Base-by-base conservation (phyloP, 2,888 invertebrate genomes). In the Synanthedon formicaeformis region DNA sequence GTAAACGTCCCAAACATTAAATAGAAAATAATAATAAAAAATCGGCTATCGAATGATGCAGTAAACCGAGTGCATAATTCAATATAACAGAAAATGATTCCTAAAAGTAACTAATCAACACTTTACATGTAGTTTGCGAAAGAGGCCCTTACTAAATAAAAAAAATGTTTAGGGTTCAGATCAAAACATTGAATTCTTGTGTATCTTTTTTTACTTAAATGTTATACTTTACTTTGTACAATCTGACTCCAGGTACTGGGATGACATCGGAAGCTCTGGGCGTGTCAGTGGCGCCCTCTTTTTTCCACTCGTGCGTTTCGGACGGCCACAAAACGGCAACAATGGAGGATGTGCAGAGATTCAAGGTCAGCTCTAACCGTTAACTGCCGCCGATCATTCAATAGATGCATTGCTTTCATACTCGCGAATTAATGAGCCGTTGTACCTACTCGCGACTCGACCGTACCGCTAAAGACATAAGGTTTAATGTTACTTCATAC, bases 211-310 rank as follows among this genome's bases (percentile, higher is more conserved):
- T 27, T 6, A 6, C 27, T 40, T 55, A 55, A 52, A 53, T 56
- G 60, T 63, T 2, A 18, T 16, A 16, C 1, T 16, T 56, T 64
- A 27, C 6, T 27, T 27, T 10, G 34, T 10, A 34, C 34, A 34
- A 34, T 34, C 10, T 34, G 34, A 10, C 71, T 70, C 48, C 71
- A 87, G 92, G 93, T 67, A 96, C 96, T 53, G 96, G 96, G 64
- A 97, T 97, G 97, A 95, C 95, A 64, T 95, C 96, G 65, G 97
- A 97, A 86, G 97, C 97, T 48, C 89, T 98, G 62, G 97, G 97
- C 59, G 97, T 98, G 68, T 96, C 96, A 48, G 97, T 97, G 51
- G 97, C 97, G 53, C 97, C 97, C 18, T 97, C 96, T 65, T 96
- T 98, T 83, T 97, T 98, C 88, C 97, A 97, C 84, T 95, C 96